phyloP scores from a whole-genome alignment of 2,888 invertebrate species.

The Hydrotaea cyrtoneurina region DNA sequence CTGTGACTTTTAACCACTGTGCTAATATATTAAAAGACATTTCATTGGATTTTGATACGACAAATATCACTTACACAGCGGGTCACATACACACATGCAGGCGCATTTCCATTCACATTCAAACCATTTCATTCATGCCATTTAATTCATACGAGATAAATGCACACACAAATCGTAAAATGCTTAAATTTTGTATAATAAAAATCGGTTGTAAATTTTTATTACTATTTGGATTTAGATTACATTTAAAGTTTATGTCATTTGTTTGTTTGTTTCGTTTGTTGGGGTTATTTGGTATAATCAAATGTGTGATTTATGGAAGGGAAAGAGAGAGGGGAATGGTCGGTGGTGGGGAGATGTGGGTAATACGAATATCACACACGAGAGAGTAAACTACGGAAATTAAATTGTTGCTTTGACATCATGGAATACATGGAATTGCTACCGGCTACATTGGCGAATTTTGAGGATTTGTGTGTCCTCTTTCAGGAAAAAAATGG shows the following conservation, averaged over 20 bases:
- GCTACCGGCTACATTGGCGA: too few relatives aligned
- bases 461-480: too few relatives aligned
- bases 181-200: conserved; percentile 5
- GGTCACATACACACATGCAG: not conserved
- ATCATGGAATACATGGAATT: too few relatives aligned
- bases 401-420: too few relatives aligned
- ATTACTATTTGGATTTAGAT: not conserved
- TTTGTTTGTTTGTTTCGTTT: conserved; percentile 4
- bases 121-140: not conserved
- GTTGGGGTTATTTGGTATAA: not conserved
- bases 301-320: not conserved
- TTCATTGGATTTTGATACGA: not conserved
- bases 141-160: not conserved
- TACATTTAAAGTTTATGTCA: not conserved
- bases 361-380: too few relatives aligned
- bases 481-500: too few relatives aligned
- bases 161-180: conserved; percentile 3
- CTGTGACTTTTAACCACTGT: not conserved
- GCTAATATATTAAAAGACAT: conserved; percentile 1
- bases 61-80: conserved; percentile 24
- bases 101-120: not conserved
- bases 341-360: too few relatives aligned
- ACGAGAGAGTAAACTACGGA: too few relatives aligned
- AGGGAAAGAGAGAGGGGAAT: not conserved
- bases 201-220: not conserved